These are phyloP conservation scores for Drosophila glabriapex DNA, from an alignment of 2,888 invertebrate species.

Conservation along the genomic window DNA sequence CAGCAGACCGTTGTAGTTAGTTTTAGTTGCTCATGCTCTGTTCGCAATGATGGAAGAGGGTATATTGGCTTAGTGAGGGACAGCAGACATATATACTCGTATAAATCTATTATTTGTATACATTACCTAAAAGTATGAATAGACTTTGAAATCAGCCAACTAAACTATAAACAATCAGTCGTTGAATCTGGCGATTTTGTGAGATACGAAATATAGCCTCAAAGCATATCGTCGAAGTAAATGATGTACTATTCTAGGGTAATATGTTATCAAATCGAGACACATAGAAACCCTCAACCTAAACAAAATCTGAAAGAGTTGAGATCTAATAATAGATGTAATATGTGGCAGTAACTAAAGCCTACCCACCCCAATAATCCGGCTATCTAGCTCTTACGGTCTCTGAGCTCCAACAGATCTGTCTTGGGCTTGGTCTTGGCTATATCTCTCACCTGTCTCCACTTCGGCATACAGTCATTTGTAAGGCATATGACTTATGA, in stretches of 20 bases:
- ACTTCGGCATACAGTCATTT: too few relatives aligned
- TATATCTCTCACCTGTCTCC: too few relatives aligned
- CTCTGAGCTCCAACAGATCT: too few relatives aligned
- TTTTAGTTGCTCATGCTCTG: slow-evolving; percentile 44
- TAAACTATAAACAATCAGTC: too few relatives aligned
- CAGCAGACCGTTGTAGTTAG: slow-evolving; percentile 35
- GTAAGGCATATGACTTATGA: too few relatives aligned
- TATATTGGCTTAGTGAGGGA: background rate
- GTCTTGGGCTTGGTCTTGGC: too few relatives aligned
- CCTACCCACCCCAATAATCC: too few relatives aligned
- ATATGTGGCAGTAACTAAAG: background rate
- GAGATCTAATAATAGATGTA: background rate
- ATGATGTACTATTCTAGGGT: too few relatives aligned
- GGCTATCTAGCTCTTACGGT: too few relatives aligned
- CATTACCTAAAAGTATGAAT: background rate
- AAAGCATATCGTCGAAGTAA: background rate
- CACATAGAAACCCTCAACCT: background rate
- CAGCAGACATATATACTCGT: background rate
- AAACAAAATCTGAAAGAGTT: background rate
- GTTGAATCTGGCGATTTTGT: too few relatives aligned
- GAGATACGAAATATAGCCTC: too few relatives aligned
- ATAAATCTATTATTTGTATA: background rate
- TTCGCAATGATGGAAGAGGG: background rate
- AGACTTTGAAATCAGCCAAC: background rate
- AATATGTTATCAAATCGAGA: background rate